Base-by-base conservation (phyloP, 1,140 invertebrate genomes). In the Orius insidiosus region DNA sequence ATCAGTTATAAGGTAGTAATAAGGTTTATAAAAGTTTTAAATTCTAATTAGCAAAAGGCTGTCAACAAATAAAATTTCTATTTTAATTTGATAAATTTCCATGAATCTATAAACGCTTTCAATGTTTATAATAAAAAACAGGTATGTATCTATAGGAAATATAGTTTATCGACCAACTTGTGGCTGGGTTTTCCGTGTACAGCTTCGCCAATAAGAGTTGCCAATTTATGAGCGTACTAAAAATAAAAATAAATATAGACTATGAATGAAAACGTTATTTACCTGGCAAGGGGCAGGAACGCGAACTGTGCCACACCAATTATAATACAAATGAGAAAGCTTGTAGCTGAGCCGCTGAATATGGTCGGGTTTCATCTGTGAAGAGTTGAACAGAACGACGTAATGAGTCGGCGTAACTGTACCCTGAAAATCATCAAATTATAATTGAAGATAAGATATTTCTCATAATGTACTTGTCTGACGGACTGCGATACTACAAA, bases 381-480 rank as follows among this genome's bases (percentile, higher is more conserved):
- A 69, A 18, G 72, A 70, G 59, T 93, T 76, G 51, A 80, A 60
- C 1, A 92, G 56, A 0, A 95, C 82, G 11, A 93, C 71, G 56
- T 88, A 97, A 64, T 94, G 89, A 0, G 85, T 87, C 0, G 90
- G 92, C 0, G 77, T 77, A 0, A 94, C 81, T 0, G 87, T 92
- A 1, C 84, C 85, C 58, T 82, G 69, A 19, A 53, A 52, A 24
- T 24, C 24, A 24, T 24, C 7, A 24, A 24, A 24, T n/a, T n/a
- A n/a, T n/a, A n/a, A n/a, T n/a, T n/a, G n/a, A n/a, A n/a, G n/a
- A n/a, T n/a, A n/a, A n/a, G n/a, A n/a, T 24, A 24, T 10, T 45
- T 3, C 1, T 8, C 15, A 11, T 4, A 40, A 33, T 35, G 51
- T 53, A 63, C 62, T 54, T 76, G 69, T 31, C 74, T 67, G 3